phyloP scores from a whole-genome alignment of 2,797 vertebrate genomes.

The Eulemur rubriventer region DNA sequence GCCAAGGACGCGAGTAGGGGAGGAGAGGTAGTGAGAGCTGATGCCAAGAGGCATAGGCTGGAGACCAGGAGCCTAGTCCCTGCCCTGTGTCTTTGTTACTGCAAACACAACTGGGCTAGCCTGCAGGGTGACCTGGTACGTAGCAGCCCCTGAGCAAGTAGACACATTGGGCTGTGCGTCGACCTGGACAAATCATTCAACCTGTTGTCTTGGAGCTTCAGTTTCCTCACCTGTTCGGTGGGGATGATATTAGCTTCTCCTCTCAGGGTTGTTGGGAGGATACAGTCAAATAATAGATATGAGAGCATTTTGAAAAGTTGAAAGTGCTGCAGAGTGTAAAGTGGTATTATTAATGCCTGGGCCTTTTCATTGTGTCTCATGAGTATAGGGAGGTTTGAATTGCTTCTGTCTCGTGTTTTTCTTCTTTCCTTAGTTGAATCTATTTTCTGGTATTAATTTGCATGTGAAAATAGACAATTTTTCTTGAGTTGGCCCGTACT shows the following conservation, averaged over 20 bases:
- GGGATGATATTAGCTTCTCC: not conserved
- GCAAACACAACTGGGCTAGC: not conserved
- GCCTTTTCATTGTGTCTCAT: not conserved
- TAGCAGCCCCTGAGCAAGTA: not conserved
- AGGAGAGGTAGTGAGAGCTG: not conserved
- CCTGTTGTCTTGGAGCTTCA: not conserved
- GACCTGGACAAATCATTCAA: not conserved
- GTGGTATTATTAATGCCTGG: not conserved
- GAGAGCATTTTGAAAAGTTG: not conserved
- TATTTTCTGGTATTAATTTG: constrained; percentile 54
- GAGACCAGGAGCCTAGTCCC: not conserved
- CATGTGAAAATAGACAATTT: constrained; percentile 34
- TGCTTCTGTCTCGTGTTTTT: not conserved
- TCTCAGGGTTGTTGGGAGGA: not conserved
- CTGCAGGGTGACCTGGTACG: not conserved
- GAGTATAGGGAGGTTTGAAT: constrained; percentile 7
- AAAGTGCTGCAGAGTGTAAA: not conserved
- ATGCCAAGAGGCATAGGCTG: not conserved
- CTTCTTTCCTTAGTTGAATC: constrained; percentile 36
- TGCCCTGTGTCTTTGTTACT: not conserved
- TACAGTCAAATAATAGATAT: not conserved
- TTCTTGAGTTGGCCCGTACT: constrained; percentile 38
- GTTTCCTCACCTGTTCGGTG: constrained; percentile 25
- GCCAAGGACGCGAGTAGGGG: not conserved
- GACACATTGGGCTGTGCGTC: not conserved